phyloP scores from a whole-genome alignment of 1,140 invertebrate genomes.

The Eumaeus atala region DNA sequence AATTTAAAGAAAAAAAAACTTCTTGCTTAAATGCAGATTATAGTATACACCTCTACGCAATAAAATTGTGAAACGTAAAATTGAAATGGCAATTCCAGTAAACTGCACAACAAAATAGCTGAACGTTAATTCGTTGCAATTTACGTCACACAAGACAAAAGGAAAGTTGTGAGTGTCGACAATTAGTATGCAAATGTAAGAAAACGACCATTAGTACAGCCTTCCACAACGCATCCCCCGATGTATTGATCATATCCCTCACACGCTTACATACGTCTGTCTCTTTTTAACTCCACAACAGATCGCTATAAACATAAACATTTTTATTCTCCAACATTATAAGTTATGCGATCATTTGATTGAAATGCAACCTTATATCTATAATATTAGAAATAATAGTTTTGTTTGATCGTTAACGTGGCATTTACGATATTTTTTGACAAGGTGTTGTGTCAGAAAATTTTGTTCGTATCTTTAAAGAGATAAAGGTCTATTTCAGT shows the following conservation, averaged over 20 bases:
- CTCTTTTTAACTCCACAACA: slow-evolving; percentile 70
- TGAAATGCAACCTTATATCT: slow-evolving; percentile 14
- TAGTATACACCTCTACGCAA: background rate
- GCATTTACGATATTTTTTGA: slow-evolving; percentile 25
- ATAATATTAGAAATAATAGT: background rate
- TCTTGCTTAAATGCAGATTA: no score
- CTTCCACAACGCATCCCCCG: slow-evolving; percentile 42
- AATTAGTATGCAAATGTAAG: slow-evolving; percentile 73
- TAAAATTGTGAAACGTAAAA: slow-evolving; percentile 9
- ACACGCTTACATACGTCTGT: slow-evolving; percentile 62
- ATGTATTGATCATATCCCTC: slow-evolving; percentile 66
- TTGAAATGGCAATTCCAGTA: slow-evolving; percentile 15
- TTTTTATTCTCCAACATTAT: slow-evolving; percentile 40
- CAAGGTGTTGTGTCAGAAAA: slow-evolving; percentile 57
- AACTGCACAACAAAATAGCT: slow-evolving; percentile 32
- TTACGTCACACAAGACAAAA: slow-evolving; percentile 55
- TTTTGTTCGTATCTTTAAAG: slow-evolving; percentile 66
- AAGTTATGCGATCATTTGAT: background rate
- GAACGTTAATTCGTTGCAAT: slow-evolving; percentile 47
- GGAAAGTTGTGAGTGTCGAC: slow-evolving; percentile 48
- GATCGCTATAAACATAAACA: slow-evolving; percentile 70
- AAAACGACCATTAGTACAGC: slow-evolving; percentile 66
- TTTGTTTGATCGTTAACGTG: background rate
- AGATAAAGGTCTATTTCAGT: slow-evolving; percentile 71
- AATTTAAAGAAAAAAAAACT: no score